Percentiles rank a stretch among this genome's conserved stretches.
These are phyloP conservation scores for Atta cephalotes DNA, from an alignment of 1,140 invertebrate genomes.

Conservation along the genomic window DNA sequence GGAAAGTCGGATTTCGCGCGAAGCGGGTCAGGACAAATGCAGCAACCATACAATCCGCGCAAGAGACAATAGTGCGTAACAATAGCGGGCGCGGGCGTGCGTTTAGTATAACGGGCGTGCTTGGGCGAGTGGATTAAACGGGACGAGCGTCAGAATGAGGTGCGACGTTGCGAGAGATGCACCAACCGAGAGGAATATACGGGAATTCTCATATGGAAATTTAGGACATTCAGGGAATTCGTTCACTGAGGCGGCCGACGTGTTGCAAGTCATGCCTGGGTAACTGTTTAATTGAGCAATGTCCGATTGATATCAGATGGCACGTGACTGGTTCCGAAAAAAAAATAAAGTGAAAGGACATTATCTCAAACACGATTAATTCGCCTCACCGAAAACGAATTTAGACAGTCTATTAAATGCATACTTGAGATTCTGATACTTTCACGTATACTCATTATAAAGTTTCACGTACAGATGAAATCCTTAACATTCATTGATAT, in stretches of 20 bases:
- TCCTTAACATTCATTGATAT: background rate
- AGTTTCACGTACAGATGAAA: background rate
- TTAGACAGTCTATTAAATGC: background rate
- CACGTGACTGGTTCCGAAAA: background rate
- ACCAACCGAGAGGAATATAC: background rate
- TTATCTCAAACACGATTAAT: background rate
- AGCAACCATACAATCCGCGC: slow-evolving; percentile 9
- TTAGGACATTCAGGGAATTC: slow-evolving; percentile 13
- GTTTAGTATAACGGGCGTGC: slow-evolving; percentile 22
- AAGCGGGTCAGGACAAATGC: slow-evolving; percentile 13
- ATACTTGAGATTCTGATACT: background rate
- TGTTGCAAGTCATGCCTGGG: slow-evolving; percentile 13
- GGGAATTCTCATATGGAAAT: slow-evolving; percentile 19
- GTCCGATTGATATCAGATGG: background rate
- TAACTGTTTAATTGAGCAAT: slow-evolving; percentile 7
- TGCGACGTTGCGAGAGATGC: background rate
- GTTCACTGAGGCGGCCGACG: background rate
- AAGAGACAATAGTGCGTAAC: slow-evolving; percentile 32
- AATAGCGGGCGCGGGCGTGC: slow-evolving; percentile 31
- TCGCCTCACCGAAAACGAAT: background rate
- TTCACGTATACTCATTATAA: background rate
- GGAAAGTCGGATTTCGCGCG: slow-evolving; percentile 31
- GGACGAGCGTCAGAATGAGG: slow-evolving; percentile 14
- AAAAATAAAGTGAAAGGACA: background rate
- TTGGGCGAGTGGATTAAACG: slow-evolving; percentile 38